These are phyloP conservation scores for Vandiemenella viatica DNA, from an alignment of 2,888 invertebrate genomes.

Conservation along the genomic window DNA sequence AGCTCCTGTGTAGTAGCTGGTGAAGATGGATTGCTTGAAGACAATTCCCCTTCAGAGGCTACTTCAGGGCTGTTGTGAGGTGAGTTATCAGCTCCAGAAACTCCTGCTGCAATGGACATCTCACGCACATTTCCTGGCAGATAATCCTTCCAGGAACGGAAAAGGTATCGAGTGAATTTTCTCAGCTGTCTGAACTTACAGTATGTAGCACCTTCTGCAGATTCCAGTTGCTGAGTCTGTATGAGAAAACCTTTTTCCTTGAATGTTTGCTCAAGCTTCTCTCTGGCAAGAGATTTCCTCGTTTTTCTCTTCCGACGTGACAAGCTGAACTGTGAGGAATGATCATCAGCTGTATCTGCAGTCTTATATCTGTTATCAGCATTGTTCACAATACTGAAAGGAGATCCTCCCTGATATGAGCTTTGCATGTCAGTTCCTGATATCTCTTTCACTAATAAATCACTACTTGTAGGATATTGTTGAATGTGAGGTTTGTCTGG, in stretches of 20 bases:
- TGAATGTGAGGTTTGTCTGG: too few species aligned
- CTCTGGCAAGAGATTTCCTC: slow-evolving; percentile 66
- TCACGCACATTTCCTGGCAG: slow-evolving; percentile 54
- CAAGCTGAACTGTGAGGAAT: slow-evolving; percentile 8
- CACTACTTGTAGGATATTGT: too few species aligned
- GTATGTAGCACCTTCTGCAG: slow-evolving; percentile 84
- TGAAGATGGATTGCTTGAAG: slow-evolving; percentile 6
- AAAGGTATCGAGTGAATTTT: slow-evolving; percentile 81
- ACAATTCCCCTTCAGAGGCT: slow-evolving; percentile 9
- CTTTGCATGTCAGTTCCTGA: not conserved
- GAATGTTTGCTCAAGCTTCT: slow-evolving; percentile 81
- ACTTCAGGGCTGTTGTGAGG: not conserved
- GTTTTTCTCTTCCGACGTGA: slow-evolving; percentile 53
- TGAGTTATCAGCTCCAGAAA: slow-evolving; percentile 7
- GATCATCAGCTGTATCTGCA: not conserved
- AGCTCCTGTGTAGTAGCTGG: not conserved
- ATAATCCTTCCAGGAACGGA: slow-evolving; percentile 87
- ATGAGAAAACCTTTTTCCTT: slow-evolving; percentile 86
- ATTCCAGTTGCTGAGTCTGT: slow-evolving; percentile 83
- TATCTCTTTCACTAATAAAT: not conserved
- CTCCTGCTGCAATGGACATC: slow-evolving; percentile 16
- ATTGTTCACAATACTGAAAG: not conserved
- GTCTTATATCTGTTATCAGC: not conserved
- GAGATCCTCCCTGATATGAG: not conserved
- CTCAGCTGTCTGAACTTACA: slow-evolving; percentile 82